Conservation (phyloP, 2,113 vertebrate species). For the Limanda limanda region DNA sequence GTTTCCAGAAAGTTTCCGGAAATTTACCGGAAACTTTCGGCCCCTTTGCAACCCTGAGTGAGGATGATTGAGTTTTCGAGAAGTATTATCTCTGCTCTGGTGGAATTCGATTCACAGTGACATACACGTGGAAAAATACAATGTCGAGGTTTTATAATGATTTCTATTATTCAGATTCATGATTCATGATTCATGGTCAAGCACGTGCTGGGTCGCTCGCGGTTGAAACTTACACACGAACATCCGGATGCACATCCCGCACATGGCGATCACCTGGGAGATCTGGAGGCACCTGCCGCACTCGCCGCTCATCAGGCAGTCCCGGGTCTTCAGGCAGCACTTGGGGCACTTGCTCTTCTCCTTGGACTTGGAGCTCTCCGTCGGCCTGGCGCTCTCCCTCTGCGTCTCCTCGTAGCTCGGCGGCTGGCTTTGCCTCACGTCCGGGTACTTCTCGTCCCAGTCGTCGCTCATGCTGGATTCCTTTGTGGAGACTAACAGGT, state of each 20-base stretch:
- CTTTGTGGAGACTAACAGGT: background rate
- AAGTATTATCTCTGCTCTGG: background rate
- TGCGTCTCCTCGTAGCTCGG: background rate
- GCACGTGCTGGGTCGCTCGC: too few relatives aligned
- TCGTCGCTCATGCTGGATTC: slow-evolving; percentile 54
- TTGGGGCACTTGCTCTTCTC: slow-evolving; percentile 63
- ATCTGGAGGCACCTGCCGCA: slow-evolving; percentile 80
- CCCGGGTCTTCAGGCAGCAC: slow-evolving; percentile 73
- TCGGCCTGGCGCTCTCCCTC: background rate
- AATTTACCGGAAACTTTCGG: too few relatives aligned
- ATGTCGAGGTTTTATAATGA: too few relatives aligned
- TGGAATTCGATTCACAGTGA: background rate
- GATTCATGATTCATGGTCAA: too few relatives aligned
- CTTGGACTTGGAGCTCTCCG: background rate
- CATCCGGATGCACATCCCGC: slow-evolving; percentile 78
- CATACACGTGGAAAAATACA: background rate
- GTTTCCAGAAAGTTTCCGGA: too few relatives aligned
- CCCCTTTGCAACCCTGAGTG: too few relatives aligned
- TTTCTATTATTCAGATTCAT: too few relatives aligned
- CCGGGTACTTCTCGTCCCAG: slow-evolving; percentile 47
- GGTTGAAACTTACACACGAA: slow-evolving; percentile 75
- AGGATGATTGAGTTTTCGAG: background rate
- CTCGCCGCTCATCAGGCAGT: slow-evolving; percentile 81
- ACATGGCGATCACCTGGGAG: slow-evolving; percentile 72
- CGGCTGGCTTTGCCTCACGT: slow-evolving; percentile 57